Evolutionary conservation across 37 sponge, comb jelly and placozoan genomes (phyloP).

Genomic region (Geodia barretti): DNA sequence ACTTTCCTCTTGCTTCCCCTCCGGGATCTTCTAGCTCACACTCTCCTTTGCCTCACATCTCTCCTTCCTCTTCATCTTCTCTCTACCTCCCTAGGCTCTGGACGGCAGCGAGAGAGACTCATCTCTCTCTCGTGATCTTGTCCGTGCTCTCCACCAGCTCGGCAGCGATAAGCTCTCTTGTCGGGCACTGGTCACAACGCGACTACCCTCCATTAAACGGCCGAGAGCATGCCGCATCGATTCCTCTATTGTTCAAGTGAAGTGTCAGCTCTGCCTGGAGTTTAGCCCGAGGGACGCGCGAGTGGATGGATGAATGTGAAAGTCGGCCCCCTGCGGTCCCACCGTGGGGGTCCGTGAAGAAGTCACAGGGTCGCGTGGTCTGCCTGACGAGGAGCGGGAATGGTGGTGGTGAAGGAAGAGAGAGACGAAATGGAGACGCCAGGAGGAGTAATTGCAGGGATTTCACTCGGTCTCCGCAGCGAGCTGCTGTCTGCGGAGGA

Average conservation of each 20-base stretch:
- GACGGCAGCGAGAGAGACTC: not conserved
- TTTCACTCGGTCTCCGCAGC: not conserved
- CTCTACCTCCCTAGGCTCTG: conserved; percentile 21
- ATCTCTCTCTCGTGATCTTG: conserved; percentile 33
- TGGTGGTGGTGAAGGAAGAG: not conserved
- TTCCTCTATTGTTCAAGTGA: conserved; percentile 66
- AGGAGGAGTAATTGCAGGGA: conserved; percentile 42
- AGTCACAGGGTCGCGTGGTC: not conserved
- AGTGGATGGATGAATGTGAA: conserved; percentile 85
- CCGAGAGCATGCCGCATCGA: conserved; percentile 46
- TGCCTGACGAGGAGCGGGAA: not conserved
- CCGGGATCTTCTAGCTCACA: conserved; percentile 3
- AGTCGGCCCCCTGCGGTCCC: too few species aligned
- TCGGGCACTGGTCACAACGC: conserved; percentile 56
- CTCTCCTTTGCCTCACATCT: conserved; percentile 7
- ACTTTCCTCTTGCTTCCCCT: conserved; percentile 11
- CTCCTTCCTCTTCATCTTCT: conserved; percentile 3
- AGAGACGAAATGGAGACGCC: conserved; percentile 37
- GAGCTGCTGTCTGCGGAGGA: not conserved
- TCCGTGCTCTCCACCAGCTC: conserved; percentile 54
- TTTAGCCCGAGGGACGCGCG: conserved; percentile 51
- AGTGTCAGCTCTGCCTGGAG: conserved; percentile 63
- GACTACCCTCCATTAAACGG: conserved; percentile 52
- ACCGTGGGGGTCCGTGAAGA: too few species aligned
- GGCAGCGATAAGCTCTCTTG: conserved; percentile 62